Conservation (phyloP, 2,888 invertebrate genomes). For the Liopterus haemorrhoidalis region DNA sequence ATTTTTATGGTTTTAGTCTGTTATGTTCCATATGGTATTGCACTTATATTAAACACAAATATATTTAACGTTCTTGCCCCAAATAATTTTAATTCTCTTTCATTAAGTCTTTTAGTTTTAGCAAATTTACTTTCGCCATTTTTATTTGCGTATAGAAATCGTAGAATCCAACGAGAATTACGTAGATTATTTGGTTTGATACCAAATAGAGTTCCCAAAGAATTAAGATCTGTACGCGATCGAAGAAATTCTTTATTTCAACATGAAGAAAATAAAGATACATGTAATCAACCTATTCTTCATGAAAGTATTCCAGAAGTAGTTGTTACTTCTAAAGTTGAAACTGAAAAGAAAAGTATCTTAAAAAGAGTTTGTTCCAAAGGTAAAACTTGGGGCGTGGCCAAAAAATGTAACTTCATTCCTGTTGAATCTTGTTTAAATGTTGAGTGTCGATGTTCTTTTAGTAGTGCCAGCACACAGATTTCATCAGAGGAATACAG, state of each 20-base stretch:
- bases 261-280: conserved; percentile 11
- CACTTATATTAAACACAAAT: conserved; percentile 39
- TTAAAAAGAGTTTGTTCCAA: conserved; percentile 42
- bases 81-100: conserved; percentile 49
- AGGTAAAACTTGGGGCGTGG: conserved; percentile 38
- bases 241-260: conserved; percentile 10
- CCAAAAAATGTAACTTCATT: conserved; percentile 43
- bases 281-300: conserved; percentile 15
- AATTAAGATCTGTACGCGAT: conserved; percentile 1
- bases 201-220: conserved; percentile 18
- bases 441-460: conserved; percentile 43
- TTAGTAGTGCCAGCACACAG: conserved; percentile 46
- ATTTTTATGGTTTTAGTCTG: conserved; percentile 59
- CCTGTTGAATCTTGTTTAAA: conserved; percentile 43
- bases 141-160: conserved; percentile 70
- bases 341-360: conserved; percentile 41
- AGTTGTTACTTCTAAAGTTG: conserved; percentile 40
- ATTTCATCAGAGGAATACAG: conserved; percentile 41
- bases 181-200: conserved; percentile 48
- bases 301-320: conserved; percentile 37
- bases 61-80: conserved; percentile 38
- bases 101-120: conserved; percentile 54
- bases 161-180: conserved; percentile 57
- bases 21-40: conserved; percentile 47
- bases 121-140: conserved; percentile 66